Percentiles rank a stretch among this genome's conserved stretches.
These are phyloP conservation scores for Dendrocincla fuliginosa DNA, from an alignment of 2,797 vertebrate species.

Conservation along the genomic window DNA sequence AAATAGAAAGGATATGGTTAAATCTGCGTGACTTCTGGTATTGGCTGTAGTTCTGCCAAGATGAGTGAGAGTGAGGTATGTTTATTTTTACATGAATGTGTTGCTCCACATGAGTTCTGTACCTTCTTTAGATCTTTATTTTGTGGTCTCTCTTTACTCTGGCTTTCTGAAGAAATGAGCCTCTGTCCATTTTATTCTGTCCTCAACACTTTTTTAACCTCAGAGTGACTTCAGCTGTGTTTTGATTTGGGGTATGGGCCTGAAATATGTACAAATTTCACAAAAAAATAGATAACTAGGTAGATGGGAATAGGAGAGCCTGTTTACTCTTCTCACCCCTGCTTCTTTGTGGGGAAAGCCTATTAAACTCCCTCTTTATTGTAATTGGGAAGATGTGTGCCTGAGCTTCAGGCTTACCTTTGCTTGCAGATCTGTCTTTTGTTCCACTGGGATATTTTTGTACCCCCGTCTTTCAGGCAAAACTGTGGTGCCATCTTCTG, in stretches of 20 bases:
- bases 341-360: not conserved
- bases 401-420: not conserved
- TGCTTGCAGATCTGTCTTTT: not conserved
- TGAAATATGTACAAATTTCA: not conserved
- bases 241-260: not conserved
- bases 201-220: not conserved
- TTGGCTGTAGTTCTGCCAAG: not conserved
- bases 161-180: not conserved
- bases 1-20: not conserved
- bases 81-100: conserved; percentile 18
- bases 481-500: not conserved
- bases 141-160: not conserved
- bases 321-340: not conserved
- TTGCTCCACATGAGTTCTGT: not conserved
- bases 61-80: not conserved
- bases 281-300: not conserved
- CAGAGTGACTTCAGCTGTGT: not conserved
- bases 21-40: not conserved
- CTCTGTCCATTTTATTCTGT: not conserved
- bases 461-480: not conserved
- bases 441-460: not conserved
- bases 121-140: not conserved
- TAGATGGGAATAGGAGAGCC: not conserved
- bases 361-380: not conserved
- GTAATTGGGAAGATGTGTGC: not conserved